Percentiles rank a stretch among this genome's conserved stretches.
phyloP scores from a whole-genome alignment of 2,888 invertebrate species.

The Agrotis segetum region DNA sequence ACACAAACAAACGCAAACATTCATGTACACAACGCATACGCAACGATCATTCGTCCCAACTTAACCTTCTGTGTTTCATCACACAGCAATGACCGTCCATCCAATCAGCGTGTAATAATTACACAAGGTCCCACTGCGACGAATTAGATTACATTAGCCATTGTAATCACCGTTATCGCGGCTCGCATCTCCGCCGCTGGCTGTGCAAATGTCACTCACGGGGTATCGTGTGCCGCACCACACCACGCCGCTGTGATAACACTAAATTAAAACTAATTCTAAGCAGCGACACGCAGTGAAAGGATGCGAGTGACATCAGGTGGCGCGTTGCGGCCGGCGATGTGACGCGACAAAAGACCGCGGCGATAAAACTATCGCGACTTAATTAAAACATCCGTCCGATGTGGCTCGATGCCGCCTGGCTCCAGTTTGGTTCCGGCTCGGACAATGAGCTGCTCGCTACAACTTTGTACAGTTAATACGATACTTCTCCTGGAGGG shows the following conservation, averaged over 20 bases:
- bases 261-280: constrained; percentile 69
- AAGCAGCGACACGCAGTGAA: constrained; percentile 48
- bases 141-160: constrained; percentile 63
- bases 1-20: too few relatives aligned
- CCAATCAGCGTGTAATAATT: constrained; percentile 45
- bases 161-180: constrained; percentile 67
- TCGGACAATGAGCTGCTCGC: constrained; percentile 56
- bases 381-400: constrained; percentile 76
- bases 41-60: too few relatives aligned
- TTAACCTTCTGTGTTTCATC: not conserved
- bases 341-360: constrained; percentile 66
- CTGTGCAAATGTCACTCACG: constrained; percentile 65
- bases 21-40: too few relatives aligned
- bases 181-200: constrained; percentile 69
- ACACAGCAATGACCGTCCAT: constrained; percentile 34
- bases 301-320: constrained; percentile 24
- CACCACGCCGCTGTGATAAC: constrained; percentile 49
- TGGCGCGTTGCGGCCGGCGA: constrained; percentile 6
- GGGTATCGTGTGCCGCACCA: constrained; percentile 1
- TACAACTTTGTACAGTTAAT: constrained; percentile 67
- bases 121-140: constrained; percentile 42
- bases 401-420: constrained; percentile 3
- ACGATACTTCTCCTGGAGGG: constrained; percentile 21
- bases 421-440: constrained; percentile 31
- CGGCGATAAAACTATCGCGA: constrained; percentile 73